A percentile compares a stretch with the other conserved stretches of the same genome.
These are phyloP conservation scores for Fulica atra DNA, from an alignment of 2,113 vertebrate species.

Conservation along the genomic window DNA sequence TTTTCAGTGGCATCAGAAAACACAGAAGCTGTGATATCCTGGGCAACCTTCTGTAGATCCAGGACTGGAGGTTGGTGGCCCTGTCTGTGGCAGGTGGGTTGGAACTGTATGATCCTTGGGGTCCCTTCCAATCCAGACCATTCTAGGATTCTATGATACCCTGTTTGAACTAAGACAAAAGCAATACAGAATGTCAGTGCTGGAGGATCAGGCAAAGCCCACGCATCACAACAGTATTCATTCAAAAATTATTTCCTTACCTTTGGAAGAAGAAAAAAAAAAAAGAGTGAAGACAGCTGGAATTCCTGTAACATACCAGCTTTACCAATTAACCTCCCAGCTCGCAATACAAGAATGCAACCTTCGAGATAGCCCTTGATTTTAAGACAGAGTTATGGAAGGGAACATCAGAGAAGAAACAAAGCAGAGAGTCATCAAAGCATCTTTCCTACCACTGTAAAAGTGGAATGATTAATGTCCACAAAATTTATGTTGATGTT, in stretches of 20 bases:
- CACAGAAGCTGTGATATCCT: not conserved
- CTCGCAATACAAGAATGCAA: not conserved
- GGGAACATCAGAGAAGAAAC: not conserved
- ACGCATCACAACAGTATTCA: not conserved
- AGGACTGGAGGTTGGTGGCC: too few relatives aligned
- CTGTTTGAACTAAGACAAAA: not conserved
- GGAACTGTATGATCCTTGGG: too few relatives aligned
- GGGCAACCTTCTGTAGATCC: too few relatives aligned
- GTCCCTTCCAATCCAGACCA: too few relatives aligned
- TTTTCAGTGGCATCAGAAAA: not conserved
- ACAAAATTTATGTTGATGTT: not conserved
- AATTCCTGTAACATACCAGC: constrained; percentile 2
- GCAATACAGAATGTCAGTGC: not conserved
- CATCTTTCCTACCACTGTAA: constrained; percentile 4
- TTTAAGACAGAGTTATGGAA: not conserved
- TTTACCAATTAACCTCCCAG: constrained; percentile 30
- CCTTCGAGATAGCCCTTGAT: not conserved
- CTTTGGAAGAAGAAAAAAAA: not conserved
- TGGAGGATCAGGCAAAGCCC: not conserved
- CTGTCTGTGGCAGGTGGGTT: too few relatives aligned
- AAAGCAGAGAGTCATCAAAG: not conserved
- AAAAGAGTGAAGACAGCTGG: not conserved
- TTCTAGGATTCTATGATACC: not conserved
- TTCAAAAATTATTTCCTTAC: constrained; percentile 38
- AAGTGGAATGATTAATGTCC: not conserved